Evolutionary conservation across 2,888 invertebrate species (phyloP).

Genomic region (Biston betularia): DNA sequence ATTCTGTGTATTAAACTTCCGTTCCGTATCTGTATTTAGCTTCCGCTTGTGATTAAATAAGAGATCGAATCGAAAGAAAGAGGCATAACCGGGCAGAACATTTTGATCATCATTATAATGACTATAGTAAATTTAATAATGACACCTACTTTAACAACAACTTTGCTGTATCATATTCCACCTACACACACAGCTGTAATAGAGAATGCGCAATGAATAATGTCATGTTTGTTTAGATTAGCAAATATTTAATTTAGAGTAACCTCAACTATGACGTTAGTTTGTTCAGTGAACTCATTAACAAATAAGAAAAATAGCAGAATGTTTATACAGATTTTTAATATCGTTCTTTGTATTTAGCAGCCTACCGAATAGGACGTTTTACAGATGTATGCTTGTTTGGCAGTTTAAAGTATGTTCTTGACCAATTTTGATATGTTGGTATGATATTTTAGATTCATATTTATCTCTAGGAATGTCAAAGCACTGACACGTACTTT

Average conservation of each 20-base stretch:
- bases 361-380: no score
- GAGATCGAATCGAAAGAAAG: background rate
- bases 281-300: slow-evolving; percentile 15
- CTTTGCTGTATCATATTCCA: slow-evolving; percentile 12
- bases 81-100: background rate
- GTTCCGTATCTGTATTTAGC: background rate
- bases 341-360: background rate
- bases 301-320: slow-evolving; percentile 7
- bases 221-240: slow-evolving; percentile 19
- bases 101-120: background rate
- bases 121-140: background rate
- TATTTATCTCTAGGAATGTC: no score
- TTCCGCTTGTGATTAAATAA: no score
- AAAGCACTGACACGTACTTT: no score
- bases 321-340: background rate
- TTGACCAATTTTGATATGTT: no score
- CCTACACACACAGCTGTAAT: slow-evolving; percentile 14
- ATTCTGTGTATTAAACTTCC: background rate
- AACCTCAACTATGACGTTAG: slow-evolving; percentile 17
- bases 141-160: slow-evolving; percentile 6
- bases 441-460: no score
- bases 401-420: no score
- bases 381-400: no score
- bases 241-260: slow-evolving; percentile 26
- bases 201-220: slow-evolving; percentile 19